Evolutionary conservation across 2,888 invertebrate genomes (phyloP).

Genomic region (Eilema griseolum): DNA sequence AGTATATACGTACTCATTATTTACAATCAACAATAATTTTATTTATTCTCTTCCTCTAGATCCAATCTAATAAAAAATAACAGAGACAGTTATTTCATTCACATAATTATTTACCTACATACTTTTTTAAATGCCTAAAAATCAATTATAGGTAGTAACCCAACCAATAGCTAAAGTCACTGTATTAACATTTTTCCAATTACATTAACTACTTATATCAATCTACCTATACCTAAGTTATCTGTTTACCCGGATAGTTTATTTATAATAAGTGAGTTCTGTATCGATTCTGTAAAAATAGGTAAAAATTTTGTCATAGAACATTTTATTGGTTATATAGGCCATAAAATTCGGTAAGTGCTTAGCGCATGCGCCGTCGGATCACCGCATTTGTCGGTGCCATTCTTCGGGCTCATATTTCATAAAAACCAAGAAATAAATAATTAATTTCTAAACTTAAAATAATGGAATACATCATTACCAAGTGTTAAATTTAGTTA

Average conservation of each 20-base stretch:
- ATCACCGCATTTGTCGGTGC: constrained; percentile 7
- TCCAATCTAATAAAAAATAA: neutral
- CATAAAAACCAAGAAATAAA: neutral
- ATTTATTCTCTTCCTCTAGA: no score
- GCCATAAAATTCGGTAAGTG: constrained; percentile 22
- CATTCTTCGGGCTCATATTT: constrained; percentile 35
- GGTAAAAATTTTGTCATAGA: neutral
- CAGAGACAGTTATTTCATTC: neutral
- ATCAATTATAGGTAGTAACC: neutral
- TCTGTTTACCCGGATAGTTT: no score
- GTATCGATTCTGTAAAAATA: neutral
- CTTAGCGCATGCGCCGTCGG: constrained; percentile 71
- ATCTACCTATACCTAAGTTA: neutral
- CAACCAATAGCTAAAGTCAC: neutral
- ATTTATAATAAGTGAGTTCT: no score
- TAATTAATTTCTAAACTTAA: neutral
- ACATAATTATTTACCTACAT: neutral
- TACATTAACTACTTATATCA: neutral
- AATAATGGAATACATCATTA: neutral
- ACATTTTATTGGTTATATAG: neutral
- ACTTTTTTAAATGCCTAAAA: neutral
- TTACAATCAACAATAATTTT: no score
- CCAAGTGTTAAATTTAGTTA: neutral
- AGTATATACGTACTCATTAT: no score
- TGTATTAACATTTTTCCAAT: neutral